Conservation (phyloP, 2,888 invertebrate species). For the Hypomecis punctinalis region DNA sequence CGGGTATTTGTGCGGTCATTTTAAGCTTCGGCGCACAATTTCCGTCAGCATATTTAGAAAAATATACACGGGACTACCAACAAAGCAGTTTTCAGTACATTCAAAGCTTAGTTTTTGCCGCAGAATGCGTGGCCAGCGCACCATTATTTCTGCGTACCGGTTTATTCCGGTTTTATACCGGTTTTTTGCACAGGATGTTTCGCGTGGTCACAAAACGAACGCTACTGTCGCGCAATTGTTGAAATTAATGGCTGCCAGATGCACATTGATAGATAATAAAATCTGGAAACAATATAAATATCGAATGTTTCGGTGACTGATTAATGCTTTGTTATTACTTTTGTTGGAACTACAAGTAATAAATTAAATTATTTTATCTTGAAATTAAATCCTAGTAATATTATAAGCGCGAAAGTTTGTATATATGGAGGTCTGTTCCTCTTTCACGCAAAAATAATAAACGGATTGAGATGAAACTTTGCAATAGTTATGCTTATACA, state of each 20-base stretch:
- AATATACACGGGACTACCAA: conserved; percentile 18
- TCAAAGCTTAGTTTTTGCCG: conserved; percentile 21
- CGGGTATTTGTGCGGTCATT: neutral
- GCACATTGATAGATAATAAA: conserved; percentile 22
- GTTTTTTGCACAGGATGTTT: conserved; percentile 18
- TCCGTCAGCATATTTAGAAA: conserved; percentile 21
- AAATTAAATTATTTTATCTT: too few relatives aligned
- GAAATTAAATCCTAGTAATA: too few relatives aligned
- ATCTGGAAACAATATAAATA: conserved; percentile 17
- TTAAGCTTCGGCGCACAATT: conserved; percentile 8
- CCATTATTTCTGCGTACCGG: conserved; percentile 27
- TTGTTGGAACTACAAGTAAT: too few relatives aligned
- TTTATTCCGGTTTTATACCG: neutral
- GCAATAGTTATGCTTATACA: too few relatives aligned
- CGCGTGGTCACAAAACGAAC: conserved; percentile 21
- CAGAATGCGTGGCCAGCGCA: conserved; percentile 19
- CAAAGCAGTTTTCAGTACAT: conserved; percentile 27
- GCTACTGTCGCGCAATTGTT: conserved; percentile 5
- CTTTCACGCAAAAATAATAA: too few relatives aligned
- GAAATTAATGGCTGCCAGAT: conserved; percentile 26
- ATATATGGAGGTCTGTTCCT: too few relatives aligned
- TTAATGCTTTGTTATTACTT: conserved; percentile 2
- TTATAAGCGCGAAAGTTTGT: too few relatives aligned
- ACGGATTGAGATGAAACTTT: too few relatives aligned
- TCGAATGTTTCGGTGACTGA: neutral